Conservation (phyloP, 2,797 vertebrate genomes). For the Orestias chungarensis region DNA sequence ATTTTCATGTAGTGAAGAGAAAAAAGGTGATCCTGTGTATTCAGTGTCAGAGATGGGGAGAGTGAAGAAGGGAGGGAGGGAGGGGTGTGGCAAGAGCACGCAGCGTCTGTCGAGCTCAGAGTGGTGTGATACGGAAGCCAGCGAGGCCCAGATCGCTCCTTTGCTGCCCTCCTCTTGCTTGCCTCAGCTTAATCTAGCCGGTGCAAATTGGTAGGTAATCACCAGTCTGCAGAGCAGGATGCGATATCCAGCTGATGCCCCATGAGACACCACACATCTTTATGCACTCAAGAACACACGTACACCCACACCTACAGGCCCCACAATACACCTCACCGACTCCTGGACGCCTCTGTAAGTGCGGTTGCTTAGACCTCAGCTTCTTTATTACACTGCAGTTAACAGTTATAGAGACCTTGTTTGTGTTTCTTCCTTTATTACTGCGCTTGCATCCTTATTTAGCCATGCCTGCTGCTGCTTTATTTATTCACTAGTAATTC, state of each 20-base stretch:
- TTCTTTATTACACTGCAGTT: conserved; percentile 37
- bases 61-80: conserved; percentile 62
- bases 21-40: conserved; percentile 58
- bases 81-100: conserved; percentile 58
- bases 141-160: conserved; percentile 72
- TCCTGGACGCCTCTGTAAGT: conserved; percentile 58
- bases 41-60: conserved; percentile 67
- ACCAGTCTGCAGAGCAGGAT: conserved; percentile 71
- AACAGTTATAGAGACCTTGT: neutral
- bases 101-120: conserved; percentile 77
- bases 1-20: conserved; percentile 38
- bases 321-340: conserved; percentile 19
- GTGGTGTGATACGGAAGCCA: conserved; percentile 88
- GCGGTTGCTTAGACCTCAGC: conserved; percentile 53
- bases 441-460: neutral
- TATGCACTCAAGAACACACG: conserved; percentile 3
- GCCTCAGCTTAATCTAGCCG: conserved; percentile 83
- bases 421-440: conserved; percentile 11
- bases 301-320: neutral
- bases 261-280: conserved; percentile 34
- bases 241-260: conserved; percentile 62
- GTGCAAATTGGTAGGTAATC: conserved; percentile 72
- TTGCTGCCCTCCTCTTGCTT: conserved; percentile 63
- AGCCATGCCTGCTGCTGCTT: neutral
- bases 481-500: neutral